Base-by-base conservation (phyloP, 2,888 invertebrate genomes). In the Drosophila setosimentum region DNA sequence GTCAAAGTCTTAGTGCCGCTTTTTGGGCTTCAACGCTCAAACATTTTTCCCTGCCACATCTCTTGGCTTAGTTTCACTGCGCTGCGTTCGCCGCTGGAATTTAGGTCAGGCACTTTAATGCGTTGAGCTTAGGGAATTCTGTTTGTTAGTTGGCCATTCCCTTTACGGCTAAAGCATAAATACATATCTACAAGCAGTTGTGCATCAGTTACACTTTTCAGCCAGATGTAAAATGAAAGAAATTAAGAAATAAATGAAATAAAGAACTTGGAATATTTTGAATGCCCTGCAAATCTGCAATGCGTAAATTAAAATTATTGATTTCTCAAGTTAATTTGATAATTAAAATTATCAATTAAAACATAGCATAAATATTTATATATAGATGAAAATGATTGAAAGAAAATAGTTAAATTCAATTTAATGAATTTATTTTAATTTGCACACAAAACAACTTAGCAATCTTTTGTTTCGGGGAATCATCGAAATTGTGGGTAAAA, bases 101-200 rank as follows among this genome's bases (percentile, higher is more conserved):
- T 80, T 71, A 64, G 79, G 79, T 80, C 79, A 80, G 78, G 78
- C 78, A 78, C 74, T 80, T 80, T 68, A 82, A 81, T 81, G 68
- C 81, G 81, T 73, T 64, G 65, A 48, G 70, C 64, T 71, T 78
- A 78, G 74, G 74, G 62, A 73, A 33, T 63, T 33, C 49, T 49
- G 35, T 50, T 67, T 48, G 50, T 59, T 61, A 49, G 48, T 48
- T 45, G n/a, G 33, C 49, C 63, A 53, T 63, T 69, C 63, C 80
- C 75, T 64, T 67, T 54, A 67, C 63, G 21, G 58, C 59, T 7
- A 2, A 48, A 16, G 24, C 45, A 24, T 16, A 45, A 24, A 45
- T 45, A 45, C 4, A 45, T 21, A 40, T 10, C 10, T n/a, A 21
- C 21, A 21, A 45, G 13, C 42, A 21, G 13, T 7, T 21, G 21